These are phyloP conservation scores for Drosophila burlai DNA, from an alignment of 1,140 invertebrate species.

Conservation along the genomic window DNA sequence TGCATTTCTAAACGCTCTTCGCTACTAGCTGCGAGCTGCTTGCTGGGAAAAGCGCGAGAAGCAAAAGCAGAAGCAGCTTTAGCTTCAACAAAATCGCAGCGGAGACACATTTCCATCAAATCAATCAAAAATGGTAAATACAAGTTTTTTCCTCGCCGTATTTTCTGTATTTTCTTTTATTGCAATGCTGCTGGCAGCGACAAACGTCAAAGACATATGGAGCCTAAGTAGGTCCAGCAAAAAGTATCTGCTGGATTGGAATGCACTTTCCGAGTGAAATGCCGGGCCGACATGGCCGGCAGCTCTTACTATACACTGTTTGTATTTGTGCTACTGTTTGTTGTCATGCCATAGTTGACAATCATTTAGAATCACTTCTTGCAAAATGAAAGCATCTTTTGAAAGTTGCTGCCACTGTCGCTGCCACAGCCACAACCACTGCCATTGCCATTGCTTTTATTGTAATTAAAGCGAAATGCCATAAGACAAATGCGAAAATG, in stretches of 20 bases:
- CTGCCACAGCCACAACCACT: slow-evolving; percentile 11
- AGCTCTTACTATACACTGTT: slow-evolving; percentile 41
- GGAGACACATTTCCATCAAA: slow-evolving; percentile 82
- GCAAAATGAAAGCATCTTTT: slow-evolving; percentile 83
- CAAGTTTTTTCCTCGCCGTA: slow-evolving; percentile 63
- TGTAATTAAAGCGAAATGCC: slow-evolving; percentile 82
- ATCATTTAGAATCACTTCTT: slow-evolving; percentile 83
- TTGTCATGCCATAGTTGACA: slow-evolving; percentile 81
- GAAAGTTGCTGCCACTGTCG: slow-evolving; percentile 67
- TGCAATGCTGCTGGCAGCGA: slow-evolving; percentile 48
- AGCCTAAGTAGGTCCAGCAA: slow-evolving; percentile 82
- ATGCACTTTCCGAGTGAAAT: slow-evolving; percentile 83
- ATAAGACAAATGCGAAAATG: slow-evolving; percentile 82
- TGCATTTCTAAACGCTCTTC: slow-evolving; percentile 18
- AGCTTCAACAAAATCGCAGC: slow-evolving; percentile 60
- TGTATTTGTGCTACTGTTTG: slow-evolving; percentile 51
- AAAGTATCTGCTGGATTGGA: slow-evolving; percentile 76
- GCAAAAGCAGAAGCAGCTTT: slow-evolving; percentile 17
- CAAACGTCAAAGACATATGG: slow-evolving; percentile 74
- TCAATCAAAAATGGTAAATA: slow-evolving; percentile 84
- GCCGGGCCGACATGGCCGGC: slow-evolving; percentile 70
- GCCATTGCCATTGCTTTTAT: slow-evolving; percentile 57
- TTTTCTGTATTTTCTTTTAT: slow-evolving; percentile 57
- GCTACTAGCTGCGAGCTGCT: slow-evolving; percentile 7
- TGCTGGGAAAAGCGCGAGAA: slow-evolving; percentile 20